Evolutionary conservation across 2,797 vertebrate species (phyloP).

Genomic region (Pempheris klunzingeri): DNA sequence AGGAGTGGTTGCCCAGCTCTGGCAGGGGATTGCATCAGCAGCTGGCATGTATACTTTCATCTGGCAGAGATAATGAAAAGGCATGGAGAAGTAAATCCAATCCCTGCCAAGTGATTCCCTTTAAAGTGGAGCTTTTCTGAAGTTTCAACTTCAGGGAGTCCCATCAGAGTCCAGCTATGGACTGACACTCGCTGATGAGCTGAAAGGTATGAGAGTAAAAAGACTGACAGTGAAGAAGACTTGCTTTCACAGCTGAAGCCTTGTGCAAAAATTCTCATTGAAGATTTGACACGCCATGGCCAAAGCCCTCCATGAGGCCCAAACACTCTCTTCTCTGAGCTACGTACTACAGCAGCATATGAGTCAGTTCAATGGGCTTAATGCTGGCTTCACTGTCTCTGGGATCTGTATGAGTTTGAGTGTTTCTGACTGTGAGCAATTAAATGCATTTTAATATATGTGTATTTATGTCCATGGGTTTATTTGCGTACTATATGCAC

Average conservation of each 20-base stretch:
- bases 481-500: background rate
- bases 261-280: constrained; percentile 25
- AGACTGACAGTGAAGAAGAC: constrained; percentile 43
- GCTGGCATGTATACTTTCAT: constrained; percentile 50
- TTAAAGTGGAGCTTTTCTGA: constrained; percentile 50
- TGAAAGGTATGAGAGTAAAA: constrained; percentile 37
- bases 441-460: constrained; percentile 5
- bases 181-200: constrained; percentile 27
- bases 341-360: background rate
- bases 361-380: constrained; percentile 9
- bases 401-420: background rate
- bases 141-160: constrained; percentile 32
- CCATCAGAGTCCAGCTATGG: constrained; percentile 33
- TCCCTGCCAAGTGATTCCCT: constrained; percentile 31
- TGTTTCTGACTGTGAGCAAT: background rate
- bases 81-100: constrained; percentile 26
- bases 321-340: constrained; percentile 7
- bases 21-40: constrained; percentile 40
- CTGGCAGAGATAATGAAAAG: constrained; percentile 43
- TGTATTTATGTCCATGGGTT: background rate
- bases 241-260: constrained; percentile 54
- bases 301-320: constrained; percentile 32
- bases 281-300: constrained; percentile 38
- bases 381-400: constrained; percentile 8
- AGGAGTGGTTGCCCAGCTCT: constrained; percentile 29